A percentile compares a stretch with the other conserved stretches of the same genome.
phyloP scores from a whole-genome alignment of 1,140 invertebrate species.

The Tyrophagus putrescentiae region DNA sequence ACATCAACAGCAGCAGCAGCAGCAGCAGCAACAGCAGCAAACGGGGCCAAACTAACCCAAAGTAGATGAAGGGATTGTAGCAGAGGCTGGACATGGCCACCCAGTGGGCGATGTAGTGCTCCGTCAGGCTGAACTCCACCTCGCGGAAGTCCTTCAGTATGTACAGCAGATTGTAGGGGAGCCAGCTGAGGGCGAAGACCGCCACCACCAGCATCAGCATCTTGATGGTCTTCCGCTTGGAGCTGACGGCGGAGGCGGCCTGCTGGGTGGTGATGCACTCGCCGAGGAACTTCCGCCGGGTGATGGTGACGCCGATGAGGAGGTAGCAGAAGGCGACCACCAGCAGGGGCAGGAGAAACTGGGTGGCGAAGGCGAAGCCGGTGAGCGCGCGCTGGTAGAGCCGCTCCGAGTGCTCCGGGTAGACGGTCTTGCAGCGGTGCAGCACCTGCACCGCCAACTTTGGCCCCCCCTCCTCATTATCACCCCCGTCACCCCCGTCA shows the following conservation, averaged over 20 bases:
- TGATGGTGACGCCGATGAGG: conserved; percentile 33
- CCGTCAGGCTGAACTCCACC: too few species aligned
- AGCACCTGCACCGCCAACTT: background rate
- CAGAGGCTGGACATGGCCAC: conserved; percentile 30
- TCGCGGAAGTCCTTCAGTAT: too few species aligned
- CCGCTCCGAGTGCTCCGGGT: conserved; percentile 31
- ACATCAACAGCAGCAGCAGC: too few species aligned
- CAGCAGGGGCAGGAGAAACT: conserved; percentile 40
- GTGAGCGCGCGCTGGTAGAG: conserved; percentile 31
- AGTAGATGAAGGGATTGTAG: conserved; percentile 43
- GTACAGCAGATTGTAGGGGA: background rate
- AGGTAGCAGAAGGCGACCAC: conserved; percentile 36
- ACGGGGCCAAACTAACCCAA: too few species aligned
- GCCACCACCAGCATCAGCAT: conserved; percentile 6
- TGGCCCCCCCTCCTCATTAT: too few species aligned
- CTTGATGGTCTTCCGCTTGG: background rate
- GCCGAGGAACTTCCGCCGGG: conserved; percentile 27
- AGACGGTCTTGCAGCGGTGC: conserved; percentile 24
- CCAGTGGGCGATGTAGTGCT: too few species aligned
- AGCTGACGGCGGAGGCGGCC: background rate
- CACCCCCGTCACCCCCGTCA: too few species aligned
- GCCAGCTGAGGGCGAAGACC: background rate
- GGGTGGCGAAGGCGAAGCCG: conserved; percentile 36
- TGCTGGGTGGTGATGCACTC: background rate
- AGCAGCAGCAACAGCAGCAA: too few species aligned